These are phyloP conservation scores for Pardosa pseudoannulata DNA, from an alignment of 2,888 invertebrate species.

Conservation along the genomic window DNA sequence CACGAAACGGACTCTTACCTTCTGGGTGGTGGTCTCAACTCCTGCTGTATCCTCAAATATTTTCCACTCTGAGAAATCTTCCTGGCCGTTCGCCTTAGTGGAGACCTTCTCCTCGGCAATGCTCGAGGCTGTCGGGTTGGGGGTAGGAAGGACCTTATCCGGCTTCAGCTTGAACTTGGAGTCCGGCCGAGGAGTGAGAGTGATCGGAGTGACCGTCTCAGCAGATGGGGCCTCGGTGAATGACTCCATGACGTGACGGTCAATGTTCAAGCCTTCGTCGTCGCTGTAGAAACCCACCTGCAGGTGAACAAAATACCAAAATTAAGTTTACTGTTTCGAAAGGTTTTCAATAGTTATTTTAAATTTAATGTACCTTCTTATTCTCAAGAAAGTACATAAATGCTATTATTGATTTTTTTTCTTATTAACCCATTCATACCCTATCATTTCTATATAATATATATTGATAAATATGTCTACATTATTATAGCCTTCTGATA, in stretches of 20 bases:
- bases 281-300: slow-evolving; percentile 71
- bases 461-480: no score
- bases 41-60: slow-evolving; percentile 24
- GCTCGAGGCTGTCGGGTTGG: neutral
- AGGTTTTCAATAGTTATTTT: no score
- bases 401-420: no score
- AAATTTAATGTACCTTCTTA: no score
- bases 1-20: no score
- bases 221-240: neutral
- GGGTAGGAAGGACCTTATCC: neutral
- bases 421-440: no score
- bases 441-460: no score
- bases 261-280: slow-evolving; percentile 65
- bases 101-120: neutral
- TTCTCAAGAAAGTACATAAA: no score
- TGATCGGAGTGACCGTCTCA: neutral
- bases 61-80: slow-evolving; percentile 35
- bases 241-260: slow-evolving; percentile 29
- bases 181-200: neutral
- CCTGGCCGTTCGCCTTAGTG: neutral
- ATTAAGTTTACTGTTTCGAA: no score
- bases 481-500: no score
- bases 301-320: no score
- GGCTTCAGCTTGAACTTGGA: slow-evolving; percentile 14
- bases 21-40: neutral